A percentile compares a stretch with the other conserved stretches of the same genome.
Evolutionary conservation across 2,797 vertebrate genomes (phyloP).

Genomic region (Hozukius guyotensis): DNA sequence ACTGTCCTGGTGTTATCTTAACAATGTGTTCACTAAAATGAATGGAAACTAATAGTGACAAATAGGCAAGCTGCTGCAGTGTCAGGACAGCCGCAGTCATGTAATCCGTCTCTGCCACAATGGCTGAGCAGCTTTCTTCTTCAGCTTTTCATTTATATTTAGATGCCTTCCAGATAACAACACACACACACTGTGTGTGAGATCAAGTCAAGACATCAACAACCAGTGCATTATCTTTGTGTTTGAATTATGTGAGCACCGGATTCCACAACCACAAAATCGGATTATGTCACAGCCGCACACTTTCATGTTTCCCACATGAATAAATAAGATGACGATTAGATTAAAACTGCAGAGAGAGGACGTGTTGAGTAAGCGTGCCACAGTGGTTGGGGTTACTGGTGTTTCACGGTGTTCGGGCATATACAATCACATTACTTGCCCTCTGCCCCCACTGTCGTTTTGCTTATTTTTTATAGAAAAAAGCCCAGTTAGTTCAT

Average conservation of each 20-base stretch:
- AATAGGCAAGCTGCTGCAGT: slow-evolving; percentile 22
- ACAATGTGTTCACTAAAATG: slow-evolving; percentile 29
- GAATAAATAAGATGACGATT: slow-evolving; percentile 4
- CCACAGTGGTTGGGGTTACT: neutral
- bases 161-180: slow-evolving; percentile 27
- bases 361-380: neutral
- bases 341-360: neutral
- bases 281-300: slow-evolving; percentile 17
- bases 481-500: too few species aligned
- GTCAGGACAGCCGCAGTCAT: slow-evolving; percentile 8
- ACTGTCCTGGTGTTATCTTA: slow-evolving; percentile 21
- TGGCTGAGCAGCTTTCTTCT: neutral
- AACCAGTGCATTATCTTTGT: neutral
- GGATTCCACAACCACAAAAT: slow-evolving; percentile 17
- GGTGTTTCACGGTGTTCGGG: neutral
- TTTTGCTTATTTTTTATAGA: too few species aligned
- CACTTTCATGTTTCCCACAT: slow-evolving; percentile 5
- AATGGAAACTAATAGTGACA: slow-evolving; percentile 61
- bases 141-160: slow-evolving; percentile 2
- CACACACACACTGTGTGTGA: neutral
- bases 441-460: too few species aligned
- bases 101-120: slow-evolving; percentile 31
- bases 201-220: neutral
- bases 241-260: slow-evolving; percentile 19
- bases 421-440: too few species aligned